A percentile compares a stretch with the other conserved stretches of the same genome.
Evolutionary conservation across 2,888 invertebrate genomes (phyloP).

Genomic region (Spialia ferax): DNA sequence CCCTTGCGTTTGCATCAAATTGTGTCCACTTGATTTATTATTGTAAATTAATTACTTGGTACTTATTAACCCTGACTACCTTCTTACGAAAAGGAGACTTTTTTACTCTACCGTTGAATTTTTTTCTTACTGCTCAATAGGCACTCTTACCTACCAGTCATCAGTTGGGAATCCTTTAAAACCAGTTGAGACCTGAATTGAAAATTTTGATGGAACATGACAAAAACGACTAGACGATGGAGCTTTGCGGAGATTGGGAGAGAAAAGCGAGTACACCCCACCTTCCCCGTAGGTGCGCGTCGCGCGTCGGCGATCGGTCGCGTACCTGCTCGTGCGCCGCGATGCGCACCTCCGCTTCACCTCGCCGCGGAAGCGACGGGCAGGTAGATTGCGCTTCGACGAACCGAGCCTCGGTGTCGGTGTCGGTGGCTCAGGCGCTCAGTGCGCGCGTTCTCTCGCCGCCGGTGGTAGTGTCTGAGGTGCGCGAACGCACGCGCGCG

Average conservation of each 20-base stretch:
- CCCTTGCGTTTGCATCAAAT: constrained; percentile 28
- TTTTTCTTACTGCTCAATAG: too few relatives aligned
- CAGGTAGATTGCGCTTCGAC: constrained; percentile 75
- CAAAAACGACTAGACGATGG: constrained; percentile 35
- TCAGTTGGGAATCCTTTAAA: background rate
- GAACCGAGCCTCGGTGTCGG: constrained; percentile 56
- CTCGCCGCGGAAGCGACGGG: constrained; percentile 71
- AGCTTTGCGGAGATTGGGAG: constrained; percentile 30
- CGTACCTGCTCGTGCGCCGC: constrained; percentile 78
- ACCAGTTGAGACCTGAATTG: background rate
- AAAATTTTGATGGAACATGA: constrained; percentile 26
- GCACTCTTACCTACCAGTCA: too few relatives aligned
- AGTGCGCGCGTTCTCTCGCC: constrained; percentile 85
- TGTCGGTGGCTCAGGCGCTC: constrained; percentile 52
- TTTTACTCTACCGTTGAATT: too few relatives aligned
- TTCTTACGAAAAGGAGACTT: background rate
- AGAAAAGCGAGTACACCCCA: constrained; percentile 42
- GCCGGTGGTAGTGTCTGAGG: constrained; percentile 82
- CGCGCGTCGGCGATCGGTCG: constrained; percentile 50
- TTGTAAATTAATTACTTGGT: constrained; percentile 21
- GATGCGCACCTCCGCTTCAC: constrained; percentile 83
- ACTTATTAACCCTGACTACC: background rate
- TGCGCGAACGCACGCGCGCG: constrained; percentile 75
- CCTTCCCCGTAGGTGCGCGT: constrained; percentile 51
- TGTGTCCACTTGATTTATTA: constrained; percentile 24